Conservation (phyloP, 2,113 vertebrate species). For the Anguilla japonica region DNA sequence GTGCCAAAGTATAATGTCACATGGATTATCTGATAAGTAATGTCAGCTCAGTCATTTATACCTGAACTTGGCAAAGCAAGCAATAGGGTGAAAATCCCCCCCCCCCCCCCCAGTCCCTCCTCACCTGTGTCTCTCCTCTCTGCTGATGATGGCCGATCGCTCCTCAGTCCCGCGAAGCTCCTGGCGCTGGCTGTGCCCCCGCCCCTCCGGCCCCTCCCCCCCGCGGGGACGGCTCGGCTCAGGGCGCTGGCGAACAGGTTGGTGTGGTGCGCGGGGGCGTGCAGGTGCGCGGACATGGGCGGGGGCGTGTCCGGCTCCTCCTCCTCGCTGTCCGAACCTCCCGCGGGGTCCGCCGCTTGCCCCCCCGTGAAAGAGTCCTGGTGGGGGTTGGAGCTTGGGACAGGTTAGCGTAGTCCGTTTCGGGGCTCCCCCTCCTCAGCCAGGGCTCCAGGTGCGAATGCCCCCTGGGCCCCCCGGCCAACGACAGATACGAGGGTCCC, state of each 20-base stretch:
- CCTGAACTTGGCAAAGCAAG: no score
- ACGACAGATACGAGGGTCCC: constrained; percentile 67
- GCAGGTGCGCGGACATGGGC: constrained; percentile 53
- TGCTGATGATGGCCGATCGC: constrained; percentile 74
- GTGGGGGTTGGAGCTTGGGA: constrained; percentile 56
- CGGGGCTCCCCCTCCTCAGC: constrained; percentile 67
- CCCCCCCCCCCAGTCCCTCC: constrained; percentile 41
- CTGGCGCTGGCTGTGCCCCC: constrained; percentile 52
- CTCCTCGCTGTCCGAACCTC: constrained; percentile 72
- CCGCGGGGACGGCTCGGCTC: constrained; percentile 62
- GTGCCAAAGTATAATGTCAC: background rate
- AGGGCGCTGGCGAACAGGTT: constrained; percentile 97
- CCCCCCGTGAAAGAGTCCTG: constrained; percentile 66
- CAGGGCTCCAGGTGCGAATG: constrained; percentile 68
- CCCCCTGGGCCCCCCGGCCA: constrained; percentile 58
- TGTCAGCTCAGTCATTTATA: background rate
- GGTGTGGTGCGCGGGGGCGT: constrained; percentile 77
- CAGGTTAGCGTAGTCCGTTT: constrained; percentile 69
- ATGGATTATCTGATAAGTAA: background rate
- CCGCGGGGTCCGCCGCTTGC: constrained; percentile 53
- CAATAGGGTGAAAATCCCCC: background rate
- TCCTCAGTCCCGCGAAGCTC: constrained; percentile 68
- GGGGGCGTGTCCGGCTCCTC: constrained; percentile 64
- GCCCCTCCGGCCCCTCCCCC: constrained; percentile 56
- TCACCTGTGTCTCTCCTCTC: constrained; percentile 74